Percentiles rank a stretch among this genome's conserved stretches.
phyloP scores from a whole-genome alignment of 2,888 invertebrate species.

The Lasioglossum oenotherae region DNA sequence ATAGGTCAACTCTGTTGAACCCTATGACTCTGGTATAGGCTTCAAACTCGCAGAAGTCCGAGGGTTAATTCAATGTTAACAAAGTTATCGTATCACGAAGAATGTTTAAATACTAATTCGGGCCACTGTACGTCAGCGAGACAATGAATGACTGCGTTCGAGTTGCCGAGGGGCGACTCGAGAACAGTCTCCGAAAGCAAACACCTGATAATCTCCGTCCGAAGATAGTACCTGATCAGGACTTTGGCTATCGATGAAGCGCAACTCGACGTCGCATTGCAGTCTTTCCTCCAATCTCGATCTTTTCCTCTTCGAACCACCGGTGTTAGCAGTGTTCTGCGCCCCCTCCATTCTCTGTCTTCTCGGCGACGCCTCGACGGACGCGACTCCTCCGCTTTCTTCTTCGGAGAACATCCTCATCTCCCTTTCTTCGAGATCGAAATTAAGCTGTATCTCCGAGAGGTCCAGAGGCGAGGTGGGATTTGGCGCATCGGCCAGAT shows the following conservation, averaged over 20 bases:
- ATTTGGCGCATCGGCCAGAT: conserved; percentile 87
- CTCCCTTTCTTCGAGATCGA: conserved; percentile 94
- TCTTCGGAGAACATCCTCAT: conserved; percentile 96
- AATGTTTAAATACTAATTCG: background rate
- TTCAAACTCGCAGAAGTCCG: no score
- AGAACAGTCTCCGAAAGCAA: background rate
- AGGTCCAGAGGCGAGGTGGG: conserved; percentile 87
- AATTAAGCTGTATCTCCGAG: conserved; percentile 93
- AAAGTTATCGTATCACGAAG: background rate
- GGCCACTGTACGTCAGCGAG: no score
- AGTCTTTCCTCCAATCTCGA: conserved; percentile 91
- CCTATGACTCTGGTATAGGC: no score
- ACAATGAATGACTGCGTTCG: no score
- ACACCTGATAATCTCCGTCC: background rate
- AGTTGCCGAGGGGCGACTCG: no score
- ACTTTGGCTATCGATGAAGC: conserved; percentile 92
- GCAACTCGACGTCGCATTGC: conserved; percentile 88
- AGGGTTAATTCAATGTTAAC: background rate
- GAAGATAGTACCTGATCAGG: conserved; percentile 86
- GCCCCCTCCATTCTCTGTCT: conserved; percentile 84
- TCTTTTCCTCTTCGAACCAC: conserved; percentile 86
- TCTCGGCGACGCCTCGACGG: conserved; percentile 82
- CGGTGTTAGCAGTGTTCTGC: conserved; percentile 80
- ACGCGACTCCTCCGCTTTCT: conserved; percentile 88
- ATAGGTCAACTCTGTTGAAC: background rate